Conservation (phyloP, 2,797 vertebrate species). For the Uromys caudimaculatus region DNA sequence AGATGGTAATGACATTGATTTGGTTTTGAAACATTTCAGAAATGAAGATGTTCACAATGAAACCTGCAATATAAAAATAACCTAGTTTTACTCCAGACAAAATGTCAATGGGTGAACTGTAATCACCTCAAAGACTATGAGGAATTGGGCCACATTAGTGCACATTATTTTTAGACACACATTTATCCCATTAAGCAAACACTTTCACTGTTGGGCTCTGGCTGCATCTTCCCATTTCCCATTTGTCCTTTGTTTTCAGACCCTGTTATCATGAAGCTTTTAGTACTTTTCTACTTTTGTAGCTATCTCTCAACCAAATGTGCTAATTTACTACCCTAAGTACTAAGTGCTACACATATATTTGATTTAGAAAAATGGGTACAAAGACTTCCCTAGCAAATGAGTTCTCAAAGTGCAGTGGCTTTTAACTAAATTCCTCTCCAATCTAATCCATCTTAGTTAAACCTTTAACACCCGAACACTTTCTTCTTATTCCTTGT, state of each 20-base stretch:
- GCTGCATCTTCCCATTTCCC: conserved; percentile 59
- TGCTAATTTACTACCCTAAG: conserved; percentile 54
- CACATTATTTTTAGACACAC: conserved; percentile 64
- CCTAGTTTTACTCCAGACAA: conserved; percentile 61
- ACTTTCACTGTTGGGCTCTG: conserved; percentile 49
- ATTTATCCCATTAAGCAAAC: conserved; percentile 74
- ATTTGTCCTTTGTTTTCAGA: conserved; percentile 70
- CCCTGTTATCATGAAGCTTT: conserved; percentile 67
- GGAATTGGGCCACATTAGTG: conserved; percentile 46
- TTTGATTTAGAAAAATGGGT: conserved; percentile 72
- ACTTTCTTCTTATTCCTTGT: conserved; percentile 49
- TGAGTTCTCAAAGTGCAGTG: conserved; percentile 47
- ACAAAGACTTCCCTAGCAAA: conserved; percentile 65
- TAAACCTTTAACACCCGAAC: conserved; percentile 49
- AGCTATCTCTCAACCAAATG: conserved; percentile 65
- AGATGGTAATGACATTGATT: conserved; percentile 61
- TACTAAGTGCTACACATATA: conserved; percentile 59
- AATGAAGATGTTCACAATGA: conserved; percentile 67
- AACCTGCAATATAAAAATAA: conserved; percentile 56
- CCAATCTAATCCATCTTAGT: conserved; percentile 56
- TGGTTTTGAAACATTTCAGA: conserved; percentile 72
- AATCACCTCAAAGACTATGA: conserved; percentile 67
- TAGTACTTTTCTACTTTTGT: conserved; percentile 63
- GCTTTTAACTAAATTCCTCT: conserved; percentile 63
- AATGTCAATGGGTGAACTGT: conserved; percentile 53